phyloP scores from a whole-genome alignment of 2,113 vertebrate species.

The rabbit (Oryctolagus cuniculus) region mOryCun1.1 NC_091433.1:133193501-133194000 shows the following conservation, averaged over 20 bases:
- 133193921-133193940: slow-evolving; percentile 56
- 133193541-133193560: slow-evolving; percentile 92
- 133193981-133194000: slow-evolving; percentile 55
- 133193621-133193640: not conserved
- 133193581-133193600: slow-evolving; percentile 20
- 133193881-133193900: slow-evolving; percentile 19
- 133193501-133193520: slow-evolving; percentile 99
- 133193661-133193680: not conserved
- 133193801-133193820: slow-evolving; percentile 35
- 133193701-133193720: slow-evolving; percentile 31
- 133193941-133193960: slow-evolving; percentile 19
- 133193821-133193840: slow-evolving; percentile 38
- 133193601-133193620: not conserved
- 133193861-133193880: slow-evolving; percentile 64
- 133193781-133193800: slow-evolving; percentile 46
- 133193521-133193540: slow-evolving; percentile 99
- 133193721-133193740: slow-evolving; percentile 42
- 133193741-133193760: slow-evolving; percentile 50
- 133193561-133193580: slow-evolving; percentile 54
- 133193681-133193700: not conserved
- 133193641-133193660: not conserved
- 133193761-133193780: slow-evolving; percentile 60
- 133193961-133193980: not conserved
- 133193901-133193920: slow-evolving; percentile 38
- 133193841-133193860: slow-evolving; percentile 40